A percentile compares a stretch with the other conserved stretches of the same genome.
These are phyloP conservation scores for Orientallactaga sibirica DNA, from an alignment of 2,797 vertebrate genomes.

Conservation along the genomic window DNA sequence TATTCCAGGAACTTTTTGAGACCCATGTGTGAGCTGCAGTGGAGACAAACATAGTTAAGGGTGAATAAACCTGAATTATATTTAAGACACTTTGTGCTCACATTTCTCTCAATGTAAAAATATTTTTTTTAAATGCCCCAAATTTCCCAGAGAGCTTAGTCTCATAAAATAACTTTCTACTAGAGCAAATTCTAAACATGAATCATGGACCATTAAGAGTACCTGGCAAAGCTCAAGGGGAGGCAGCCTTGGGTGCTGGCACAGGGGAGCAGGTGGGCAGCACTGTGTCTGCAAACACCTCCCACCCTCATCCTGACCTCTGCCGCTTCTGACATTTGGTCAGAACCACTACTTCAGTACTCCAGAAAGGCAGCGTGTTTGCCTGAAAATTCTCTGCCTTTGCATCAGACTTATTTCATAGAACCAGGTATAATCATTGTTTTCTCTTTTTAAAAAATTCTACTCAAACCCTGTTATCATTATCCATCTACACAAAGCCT, in stretches of 20 bases:
- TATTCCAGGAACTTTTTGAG: neutral
- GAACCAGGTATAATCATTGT: neutral
- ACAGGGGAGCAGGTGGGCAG: neutral
- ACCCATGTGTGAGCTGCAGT: neutral
- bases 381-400: neutral
- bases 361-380: neutral
- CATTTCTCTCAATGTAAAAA: neutral
- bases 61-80: neutral
- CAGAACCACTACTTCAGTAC: neutral
- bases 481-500: neutral
- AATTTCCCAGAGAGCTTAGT: neutral
- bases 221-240: neutral
- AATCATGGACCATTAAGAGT: neutral
- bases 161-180: conserved; percentile 28
- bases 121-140: too few relatives aligned
- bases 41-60: neutral
- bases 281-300: neutral
- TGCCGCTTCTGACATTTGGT: neutral
- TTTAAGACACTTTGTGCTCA: neutral
- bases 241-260: neutral
- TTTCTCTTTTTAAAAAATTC: neutral
- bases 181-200: neutral
- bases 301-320: neutral
- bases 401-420: neutral
- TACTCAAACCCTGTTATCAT: neutral